phyloP scores from a whole-genome alignment of 2,888 invertebrate genomes.

The Pardosa pseudoannulata region DNA sequence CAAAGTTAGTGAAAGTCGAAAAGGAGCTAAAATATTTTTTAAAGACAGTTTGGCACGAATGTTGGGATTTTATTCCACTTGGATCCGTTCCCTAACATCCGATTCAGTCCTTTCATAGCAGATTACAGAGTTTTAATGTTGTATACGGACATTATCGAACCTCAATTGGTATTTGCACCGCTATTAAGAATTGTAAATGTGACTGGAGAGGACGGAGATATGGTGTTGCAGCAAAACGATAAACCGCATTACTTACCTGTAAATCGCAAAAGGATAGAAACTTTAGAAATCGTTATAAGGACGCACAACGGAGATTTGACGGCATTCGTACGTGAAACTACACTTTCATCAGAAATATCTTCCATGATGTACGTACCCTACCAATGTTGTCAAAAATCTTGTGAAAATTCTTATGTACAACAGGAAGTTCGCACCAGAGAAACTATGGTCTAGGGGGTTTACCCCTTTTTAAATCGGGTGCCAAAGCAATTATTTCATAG shows the following conservation, averaged over 20 bases:
- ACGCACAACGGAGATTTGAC: neutral
- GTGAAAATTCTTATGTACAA: slow-evolving; percentile 11
- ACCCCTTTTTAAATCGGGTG: slow-evolving; percentile 6
- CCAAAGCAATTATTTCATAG: slow-evolving; percentile 1
- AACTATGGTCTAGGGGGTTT: no score
- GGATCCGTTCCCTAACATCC: no score
- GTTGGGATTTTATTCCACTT: slow-evolving; percentile 59
- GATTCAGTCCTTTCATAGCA: no score
- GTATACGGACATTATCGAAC: no score
- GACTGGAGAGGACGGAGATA: slow-evolving; percentile 15
- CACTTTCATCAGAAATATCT: no score
- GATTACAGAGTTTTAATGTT: no score
- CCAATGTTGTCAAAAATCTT: no score
- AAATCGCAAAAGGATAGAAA: slow-evolving; percentile 17
- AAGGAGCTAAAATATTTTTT: no score
- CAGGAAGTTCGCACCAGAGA: slow-evolving; percentile 24
- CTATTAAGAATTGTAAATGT: slow-evolving; percentile 74
- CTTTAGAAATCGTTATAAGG: slow-evolving; percentile 55
- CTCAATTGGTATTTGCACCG: no score
- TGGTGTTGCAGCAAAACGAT: slow-evolving; percentile 17
- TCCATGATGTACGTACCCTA: no score
- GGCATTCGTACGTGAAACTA: slow-evolving; percentile 34
- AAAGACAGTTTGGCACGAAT: slow-evolving; percentile 75
- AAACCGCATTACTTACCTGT: no score
- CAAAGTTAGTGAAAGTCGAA: neutral